A percentile compares a stretch with the other conserved stretches of the same genome.
Conservation (phyloP, 1,140 invertebrate genomes). For the Glomeris maerens region DNA sequence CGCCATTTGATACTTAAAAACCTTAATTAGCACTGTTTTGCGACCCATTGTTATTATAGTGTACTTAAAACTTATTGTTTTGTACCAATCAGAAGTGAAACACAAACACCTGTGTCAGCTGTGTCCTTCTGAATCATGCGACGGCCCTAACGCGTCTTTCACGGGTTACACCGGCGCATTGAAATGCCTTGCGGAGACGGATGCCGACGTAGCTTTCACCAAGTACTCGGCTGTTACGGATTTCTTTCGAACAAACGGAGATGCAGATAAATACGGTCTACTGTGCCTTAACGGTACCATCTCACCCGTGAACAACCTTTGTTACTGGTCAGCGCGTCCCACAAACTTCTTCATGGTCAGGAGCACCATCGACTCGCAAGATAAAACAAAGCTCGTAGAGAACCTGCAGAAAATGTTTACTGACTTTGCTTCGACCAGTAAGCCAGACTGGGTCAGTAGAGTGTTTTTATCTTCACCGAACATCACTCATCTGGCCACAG, state of each 20-base stretch:
- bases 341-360: background rate
- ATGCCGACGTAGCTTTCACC: conserved; percentile 68
- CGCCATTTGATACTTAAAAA: no score
- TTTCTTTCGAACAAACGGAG: conserved; percentile 40
- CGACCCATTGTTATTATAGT: no score
- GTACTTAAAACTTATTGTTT: no score
- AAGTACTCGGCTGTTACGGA: conserved; percentile 61
- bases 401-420: no score
- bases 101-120: conserved; percentile 56
- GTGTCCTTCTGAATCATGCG: conserved; percentile 55
- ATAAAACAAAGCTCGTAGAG: background rate
- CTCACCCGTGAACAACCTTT: conserved; percentile 44
- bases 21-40: no score
- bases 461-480: background rate
- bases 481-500: background rate
- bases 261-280: conserved; percentile 42
- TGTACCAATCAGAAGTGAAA: conserved; percentile 39
- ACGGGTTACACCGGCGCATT: conserved; percentile 71
- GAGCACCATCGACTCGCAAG: background rate
- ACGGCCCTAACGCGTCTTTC: conserved; percentile 58
- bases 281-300: conserved; percentile 67
- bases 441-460: background rate
- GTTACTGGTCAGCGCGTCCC: conserved; percentile 50
- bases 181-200: conserved; percentile 57
- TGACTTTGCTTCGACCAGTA: no score